A percentile compares a stretch with the other conserved stretches of the same genome.
phyloP scores from a whole-genome alignment of 2,797 vertebrate genomes.

The Brachyalestes nurse region DNA sequence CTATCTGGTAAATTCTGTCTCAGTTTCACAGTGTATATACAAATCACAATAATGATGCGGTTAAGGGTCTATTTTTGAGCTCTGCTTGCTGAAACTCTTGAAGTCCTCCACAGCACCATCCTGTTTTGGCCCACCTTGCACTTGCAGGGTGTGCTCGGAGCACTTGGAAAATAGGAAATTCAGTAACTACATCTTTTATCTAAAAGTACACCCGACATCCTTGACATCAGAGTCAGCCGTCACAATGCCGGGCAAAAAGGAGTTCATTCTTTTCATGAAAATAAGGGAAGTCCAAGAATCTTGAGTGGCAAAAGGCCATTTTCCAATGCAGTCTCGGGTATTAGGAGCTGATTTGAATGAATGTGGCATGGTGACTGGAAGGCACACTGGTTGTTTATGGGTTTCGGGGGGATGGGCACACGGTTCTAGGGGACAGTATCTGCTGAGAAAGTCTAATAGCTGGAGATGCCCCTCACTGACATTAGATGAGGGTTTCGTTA shows the following conservation, averaged over 20 bases:
- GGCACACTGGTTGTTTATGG: slow-evolving; percentile 40
- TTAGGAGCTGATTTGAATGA: slow-evolving; percentile 32
- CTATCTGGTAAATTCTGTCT: slow-evolving; percentile 76
- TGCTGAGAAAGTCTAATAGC: slow-evolving; percentile 38
- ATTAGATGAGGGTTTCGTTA: slow-evolving; percentile 28
- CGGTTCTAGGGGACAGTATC: slow-evolving; percentile 33
- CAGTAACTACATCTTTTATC: slow-evolving; percentile 46
- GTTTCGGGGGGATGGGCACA: slow-evolving; percentile 14
- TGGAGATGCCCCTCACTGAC: slow-evolving; percentile 39
- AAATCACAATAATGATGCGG: slow-evolving; percentile 57
- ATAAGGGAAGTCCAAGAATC: slow-evolving; percentile 38
- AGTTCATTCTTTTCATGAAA: slow-evolving; percentile 36
- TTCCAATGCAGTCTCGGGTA: slow-evolving; percentile 31
- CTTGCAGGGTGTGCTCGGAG: slow-evolving; percentile 37
- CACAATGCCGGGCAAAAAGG: slow-evolving; percentile 17
- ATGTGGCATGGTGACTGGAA: slow-evolving; percentile 48
- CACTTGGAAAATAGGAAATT: slow-evolving; percentile 48
- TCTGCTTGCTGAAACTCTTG: slow-evolving; percentile 48
- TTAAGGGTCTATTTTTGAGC: slow-evolving; percentile 59
- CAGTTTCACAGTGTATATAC: slow-evolving; percentile 66
- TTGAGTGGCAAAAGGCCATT: slow-evolving; percentile 52
- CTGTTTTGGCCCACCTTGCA: slow-evolving; percentile 56
- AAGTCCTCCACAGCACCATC: slow-evolving; percentile 51
- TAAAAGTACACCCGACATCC: slow-evolving; percentile 47
- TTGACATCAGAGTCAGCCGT: slow-evolving; percentile 43